A percentile compares a stretch with the other conserved stretches of the same genome.
Evolutionary conservation across 2,113 vertebrate genomes (phyloP).

Genomic region (Apodemus speciosus): DNA sequence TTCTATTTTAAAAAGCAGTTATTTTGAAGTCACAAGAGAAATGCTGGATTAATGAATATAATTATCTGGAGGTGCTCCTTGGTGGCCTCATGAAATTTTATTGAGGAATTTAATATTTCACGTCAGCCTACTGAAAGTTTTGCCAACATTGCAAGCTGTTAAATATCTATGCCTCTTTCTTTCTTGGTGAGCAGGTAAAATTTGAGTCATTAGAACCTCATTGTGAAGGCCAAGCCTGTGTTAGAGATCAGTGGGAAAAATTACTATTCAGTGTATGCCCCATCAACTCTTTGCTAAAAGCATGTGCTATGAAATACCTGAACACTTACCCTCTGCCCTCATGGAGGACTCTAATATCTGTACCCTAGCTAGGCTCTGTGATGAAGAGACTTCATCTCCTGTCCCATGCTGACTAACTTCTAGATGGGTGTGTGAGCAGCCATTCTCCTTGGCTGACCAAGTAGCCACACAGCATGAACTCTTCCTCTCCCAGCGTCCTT

Average conservation of each 20-base stretch:
- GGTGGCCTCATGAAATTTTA: conserved; percentile 69
- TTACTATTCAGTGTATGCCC: background rate
- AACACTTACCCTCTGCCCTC: background rate
- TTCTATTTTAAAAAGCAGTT: conserved; percentile 73
- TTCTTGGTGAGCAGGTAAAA: conserved; percentile 32
- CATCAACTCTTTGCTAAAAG: conserved; percentile 26
- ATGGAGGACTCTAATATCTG: conserved; percentile 2
- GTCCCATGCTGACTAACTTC: background rate
- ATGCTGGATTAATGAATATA: conserved; percentile 68
- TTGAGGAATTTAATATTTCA: conserved; percentile 67
- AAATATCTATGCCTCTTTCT: conserved; percentile 45
- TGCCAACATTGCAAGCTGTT: conserved; percentile 30
- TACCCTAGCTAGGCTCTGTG: background rate
- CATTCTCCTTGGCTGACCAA: background rate
- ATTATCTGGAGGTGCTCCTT: conserved; percentile 68
- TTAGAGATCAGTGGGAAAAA: conserved; percentile 24
- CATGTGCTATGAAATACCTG: background rate
- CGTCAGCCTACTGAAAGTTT: conserved; percentile 56
- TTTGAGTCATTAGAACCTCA: conserved; percentile 19
- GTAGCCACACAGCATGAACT: background rate
- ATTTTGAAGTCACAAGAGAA: conserved; percentile 71
- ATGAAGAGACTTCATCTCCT: background rate
- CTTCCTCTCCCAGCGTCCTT: conserved; percentile 4
- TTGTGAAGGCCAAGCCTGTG: conserved; percentile 40
- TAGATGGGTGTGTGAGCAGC: background rate